Evolutionary conservation across 2,113 vertebrate genomes (phyloP), one percentile per base, ranked within the genome.

Genomic region (Circaetus gallicus): DNA sequence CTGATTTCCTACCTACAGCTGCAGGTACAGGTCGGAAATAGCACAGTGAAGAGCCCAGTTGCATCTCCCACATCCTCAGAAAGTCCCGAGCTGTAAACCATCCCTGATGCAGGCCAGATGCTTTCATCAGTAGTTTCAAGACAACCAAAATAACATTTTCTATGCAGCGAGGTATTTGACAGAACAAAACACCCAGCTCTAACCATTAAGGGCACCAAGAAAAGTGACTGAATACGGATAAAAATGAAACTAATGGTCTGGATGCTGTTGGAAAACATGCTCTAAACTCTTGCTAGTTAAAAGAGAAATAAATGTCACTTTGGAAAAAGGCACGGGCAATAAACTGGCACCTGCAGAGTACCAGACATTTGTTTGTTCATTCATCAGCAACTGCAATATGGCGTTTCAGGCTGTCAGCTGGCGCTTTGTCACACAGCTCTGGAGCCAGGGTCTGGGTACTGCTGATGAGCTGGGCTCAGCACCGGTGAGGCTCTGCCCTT

Each of bases 401-500:
- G 86, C 79, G 49, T 32, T 47, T 38, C 58, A 32, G 90, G 62
- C 82, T 95, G 84, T 50, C 87, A 81, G 53, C 16, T 2, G 0
- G 29, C 47, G 53, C 52, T 82, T 8, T 74, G 53, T 36, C 59
- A 0, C 73, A 34, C 38, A 50, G 71, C 73, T 63, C 66, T 1
- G 1, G 65, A 40, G 2, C 38, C 1, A 9, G 26, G n/a, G 4
- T 7, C 29, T 0, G 1, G 56, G 25, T 1, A 18, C 20, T 0
- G 0, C 31, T 1, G 0, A 0, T 0, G 67, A 47, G 6, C 52
- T 1, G 2, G 25, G 52, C 66, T 50, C 38, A 76, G 79, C 56
- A 58, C 3, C 15, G 0, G 0, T 4, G 34, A 14, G 47, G 67
- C n/a, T 84, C 67, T 89, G 81, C 50, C 71, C 58, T n/a, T 45